These are phyloP conservation scores for Anser brachyrhynchus DNA, from an alignment of 2,113 vertebrate genomes.

Conservation along the genomic window DNA sequence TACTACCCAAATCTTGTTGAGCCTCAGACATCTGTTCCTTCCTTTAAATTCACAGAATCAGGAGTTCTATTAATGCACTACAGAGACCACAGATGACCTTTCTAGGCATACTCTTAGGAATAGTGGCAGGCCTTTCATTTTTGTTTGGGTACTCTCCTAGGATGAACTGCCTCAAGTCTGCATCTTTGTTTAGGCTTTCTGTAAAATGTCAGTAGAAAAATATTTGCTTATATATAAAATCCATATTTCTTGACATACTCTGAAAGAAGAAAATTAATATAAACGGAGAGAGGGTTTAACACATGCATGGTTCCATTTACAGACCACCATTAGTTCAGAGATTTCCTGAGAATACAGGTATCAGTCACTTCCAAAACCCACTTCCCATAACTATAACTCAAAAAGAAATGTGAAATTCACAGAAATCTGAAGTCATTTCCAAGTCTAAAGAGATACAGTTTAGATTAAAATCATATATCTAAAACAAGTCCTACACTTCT, in stretches of 20 bases:
- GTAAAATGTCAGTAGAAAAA: not conserved
- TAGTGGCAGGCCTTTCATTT: not conserved
- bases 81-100: not conserved
- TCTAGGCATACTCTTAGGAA: not conserved
- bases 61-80: not conserved
- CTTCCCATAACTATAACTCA: not conserved
- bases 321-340: not conserved
- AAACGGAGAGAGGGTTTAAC: not conserved
- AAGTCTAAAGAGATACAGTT: not conserved
- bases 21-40: not conserved
- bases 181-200: not conserved
- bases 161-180: not conserved
- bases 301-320: not conserved
- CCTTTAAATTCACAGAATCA: not conserved
- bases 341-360: not conserved
- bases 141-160: not conserved
- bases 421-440: not conserved
- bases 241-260: rapidly evolving
- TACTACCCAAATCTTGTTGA: not conserved
- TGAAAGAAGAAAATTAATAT: not conserved
- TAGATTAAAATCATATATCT: not conserved
- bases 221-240: not conserved
- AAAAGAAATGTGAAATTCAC: not conserved
- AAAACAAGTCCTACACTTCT: not conserved
- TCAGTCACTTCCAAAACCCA: not conserved